Evolutionary conservation across 2,888 invertebrate genomes (phyloP), one percentile per base, ranked within the genome.

Genomic region (Anoncus sp.): DNA sequence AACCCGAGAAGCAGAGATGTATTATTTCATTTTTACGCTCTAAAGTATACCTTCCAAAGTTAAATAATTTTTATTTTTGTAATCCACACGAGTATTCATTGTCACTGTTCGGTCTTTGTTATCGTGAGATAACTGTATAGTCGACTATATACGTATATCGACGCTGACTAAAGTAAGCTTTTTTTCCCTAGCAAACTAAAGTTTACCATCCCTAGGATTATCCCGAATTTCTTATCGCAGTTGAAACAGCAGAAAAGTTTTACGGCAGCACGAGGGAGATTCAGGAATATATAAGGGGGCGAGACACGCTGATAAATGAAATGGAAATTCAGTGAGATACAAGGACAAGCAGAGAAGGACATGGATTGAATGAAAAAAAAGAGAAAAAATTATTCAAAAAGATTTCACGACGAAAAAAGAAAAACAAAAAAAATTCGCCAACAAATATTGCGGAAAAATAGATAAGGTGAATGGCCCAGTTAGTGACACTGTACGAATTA

Each of bases 161-260:
- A 27, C 16, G 35, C 20, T 57, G 38, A 38, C 20, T 38, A 10
- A 10, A 6, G 7, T 38, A 35, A 43, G 47, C n/a, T 40, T 38
- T 66, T 66, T 66, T 14, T 24, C n/a, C 40, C 18, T 18, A 3
- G 16, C 65, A 24, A 40, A 22, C 24, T 66, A 66, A 53, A 66
- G 51, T 66, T 66, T 40, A 53, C 38, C 40, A 71, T 51, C 59
- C 40, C 27, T 38, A 45, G 76, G 76, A 76, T 76, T 66, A 76
- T 76, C 66, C 57, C 38, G 70, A 76, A 59, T 76, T 65, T 59
- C 76, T 76, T 76, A 76, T 76, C 76, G 72, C 47, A 63, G 49
- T 57, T 40, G 53, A 62, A 72, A 66, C 65, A 66, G 65, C 53
- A 20, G 51, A 66, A 66, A 66, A 66, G 40, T 66, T 66, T 66